A percentile compares a stretch with the other conserved stretches of the same genome.
phyloP scores from a whole-genome alignment of 2,888 invertebrate genomes.

The Mylabris sibirica region DNA sequence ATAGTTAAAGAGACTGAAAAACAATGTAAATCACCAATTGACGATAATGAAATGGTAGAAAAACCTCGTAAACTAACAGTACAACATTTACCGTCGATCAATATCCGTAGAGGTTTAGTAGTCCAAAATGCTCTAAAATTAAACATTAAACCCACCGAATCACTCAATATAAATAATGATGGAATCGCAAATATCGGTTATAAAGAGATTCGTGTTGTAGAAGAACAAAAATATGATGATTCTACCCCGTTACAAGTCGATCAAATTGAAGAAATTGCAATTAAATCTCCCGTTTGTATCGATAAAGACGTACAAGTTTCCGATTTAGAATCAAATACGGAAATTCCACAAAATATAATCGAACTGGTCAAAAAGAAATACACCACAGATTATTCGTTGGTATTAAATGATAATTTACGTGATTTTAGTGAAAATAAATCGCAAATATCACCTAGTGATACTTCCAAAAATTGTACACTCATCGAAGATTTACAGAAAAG shows the following conservation, averaged over 20 bases:
- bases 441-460: too few species aligned
- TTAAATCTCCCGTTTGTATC: neutral
- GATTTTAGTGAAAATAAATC: too few species aligned
- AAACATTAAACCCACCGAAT: constrained; percentile 60
- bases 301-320: constrained; percentile 2
- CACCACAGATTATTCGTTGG: too few species aligned
- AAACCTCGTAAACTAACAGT: constrained; percentile 29
- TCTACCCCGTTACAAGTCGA: neutral
- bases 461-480: too few species aligned
- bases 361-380: too few species aligned
- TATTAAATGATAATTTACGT: too few species aligned
- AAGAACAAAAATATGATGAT: neutral
- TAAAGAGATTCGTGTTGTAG: constrained; percentile 14
- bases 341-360: too few species aligned
- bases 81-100: constrained; percentile 56
- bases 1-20: neutral
- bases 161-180: constrained; percentile 16
- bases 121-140: constrained; percentile 64
- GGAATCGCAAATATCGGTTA: constrained; percentile 21
- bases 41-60: neutral
- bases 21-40: neutral
- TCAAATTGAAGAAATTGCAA: neutral
- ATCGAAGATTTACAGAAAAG: neutral
- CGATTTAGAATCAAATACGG: constrained; percentile 5
- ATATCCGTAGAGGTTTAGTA: constrained; percentile 64